These are phyloP conservation scores for Toxotes chatareus DNA, from an alignment of 2,113 vertebrate genomes.

Conservation along the genomic window DNA sequence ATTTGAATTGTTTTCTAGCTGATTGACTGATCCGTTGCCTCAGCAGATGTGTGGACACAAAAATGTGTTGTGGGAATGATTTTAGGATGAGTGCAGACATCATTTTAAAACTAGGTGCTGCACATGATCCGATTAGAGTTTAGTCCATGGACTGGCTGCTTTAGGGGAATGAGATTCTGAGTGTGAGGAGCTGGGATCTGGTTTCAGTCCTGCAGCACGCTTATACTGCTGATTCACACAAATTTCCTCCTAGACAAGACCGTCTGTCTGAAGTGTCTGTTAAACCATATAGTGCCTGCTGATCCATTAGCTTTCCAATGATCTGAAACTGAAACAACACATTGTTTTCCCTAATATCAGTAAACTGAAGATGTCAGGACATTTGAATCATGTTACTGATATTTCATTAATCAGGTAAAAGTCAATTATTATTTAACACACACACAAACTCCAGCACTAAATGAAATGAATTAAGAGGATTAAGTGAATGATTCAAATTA, in stretches of 20 bases:
- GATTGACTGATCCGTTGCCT: background rate
- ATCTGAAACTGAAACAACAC: slow-evolving; percentile 19
- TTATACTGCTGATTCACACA: slow-evolving; percentile 74
- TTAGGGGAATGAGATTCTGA: slow-evolving; percentile 56
- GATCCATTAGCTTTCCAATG: slow-evolving; percentile 31
- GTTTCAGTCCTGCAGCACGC: slow-evolving; percentile 72
- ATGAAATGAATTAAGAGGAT: background rate
- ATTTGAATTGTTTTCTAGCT: slow-evolving; percentile 1
- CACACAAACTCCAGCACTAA: background rate
- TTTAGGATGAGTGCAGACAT: slow-evolving; percentile 44
- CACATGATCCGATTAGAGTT: slow-evolving; percentile 62
- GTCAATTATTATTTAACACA: background rate
- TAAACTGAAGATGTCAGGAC: background rate
- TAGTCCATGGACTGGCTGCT: slow-evolving; percentile 47
- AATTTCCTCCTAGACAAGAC: slow-evolving; percentile 51
- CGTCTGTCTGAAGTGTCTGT: slow-evolving; percentile 45
- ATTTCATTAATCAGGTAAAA: slow-evolving; percentile 2
- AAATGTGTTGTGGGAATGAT: slow-evolving; percentile 21
- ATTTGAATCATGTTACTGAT: background rate
- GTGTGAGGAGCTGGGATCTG: slow-evolving; percentile 65
- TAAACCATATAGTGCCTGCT: slow-evolving; percentile 28
- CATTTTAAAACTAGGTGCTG: slow-evolving; percentile 46
- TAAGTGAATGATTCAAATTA: background rate
- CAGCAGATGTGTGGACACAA: slow-evolving; percentile 20
- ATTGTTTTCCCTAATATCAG: background rate